phyloP scores from a whole-genome alignment of 2,888 invertebrate genomes.

The Polydrusus tereticollis region DNA sequence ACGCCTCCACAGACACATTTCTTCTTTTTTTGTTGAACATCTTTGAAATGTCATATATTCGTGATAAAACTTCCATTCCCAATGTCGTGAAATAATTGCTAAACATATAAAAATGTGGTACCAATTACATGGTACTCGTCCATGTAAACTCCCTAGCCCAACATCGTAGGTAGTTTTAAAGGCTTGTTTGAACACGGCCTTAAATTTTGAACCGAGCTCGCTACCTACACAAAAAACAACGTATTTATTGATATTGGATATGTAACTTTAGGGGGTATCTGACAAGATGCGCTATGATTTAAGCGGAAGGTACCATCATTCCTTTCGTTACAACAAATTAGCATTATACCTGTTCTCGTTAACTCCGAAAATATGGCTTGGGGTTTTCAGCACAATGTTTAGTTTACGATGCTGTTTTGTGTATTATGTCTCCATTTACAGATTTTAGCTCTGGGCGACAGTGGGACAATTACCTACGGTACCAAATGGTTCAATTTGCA shows the following conservation, averaged over 20 bases:
- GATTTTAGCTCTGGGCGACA: neutral
- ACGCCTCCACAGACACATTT: no score
- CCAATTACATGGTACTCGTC: constrained; percentile 33
- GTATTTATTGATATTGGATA: constrained; percentile 53
- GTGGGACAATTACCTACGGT: neutral
- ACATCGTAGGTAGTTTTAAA: constrained; percentile 51
- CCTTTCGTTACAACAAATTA: constrained; percentile 48
- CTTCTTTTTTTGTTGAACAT: no score
- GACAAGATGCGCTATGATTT: constrained; percentile 46
- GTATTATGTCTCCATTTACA: constrained; percentile 7
- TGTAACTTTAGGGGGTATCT: constrained; percentile 51
- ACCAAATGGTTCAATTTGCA: no score
- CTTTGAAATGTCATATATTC: no score
- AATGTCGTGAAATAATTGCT: neutral
- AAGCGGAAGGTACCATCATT: constrained; percentile 35
- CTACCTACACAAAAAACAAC: constrained; percentile 52
- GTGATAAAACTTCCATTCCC: no score
- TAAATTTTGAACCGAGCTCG: constrained; percentile 46
- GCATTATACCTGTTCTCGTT: constrained; percentile 45
- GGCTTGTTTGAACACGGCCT: constrained; percentile 51
- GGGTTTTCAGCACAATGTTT: constrained; percentile 29
- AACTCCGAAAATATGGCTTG: constrained; percentile 32
- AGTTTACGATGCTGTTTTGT: neutral
- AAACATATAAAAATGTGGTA: neutral
- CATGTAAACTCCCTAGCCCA: constrained; percentile 40